These are phyloP conservation scores for Formica selysi DNA, from an alignment of 1,140 invertebrate genomes.

Conservation along the genomic window DNA sequence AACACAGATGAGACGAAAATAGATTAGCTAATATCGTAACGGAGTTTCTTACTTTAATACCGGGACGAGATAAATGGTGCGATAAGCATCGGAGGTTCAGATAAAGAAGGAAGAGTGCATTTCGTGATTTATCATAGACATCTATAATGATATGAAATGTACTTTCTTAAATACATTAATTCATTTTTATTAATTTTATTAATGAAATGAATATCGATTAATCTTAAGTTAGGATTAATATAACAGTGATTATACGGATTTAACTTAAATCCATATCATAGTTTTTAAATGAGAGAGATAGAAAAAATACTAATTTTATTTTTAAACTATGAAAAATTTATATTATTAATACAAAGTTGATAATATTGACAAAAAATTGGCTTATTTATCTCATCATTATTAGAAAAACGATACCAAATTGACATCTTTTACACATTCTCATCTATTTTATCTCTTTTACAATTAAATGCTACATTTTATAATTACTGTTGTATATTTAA, in stretches of 20 bases:
- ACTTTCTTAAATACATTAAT: slow-evolving; percentile 30
- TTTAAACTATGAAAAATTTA: background rate
- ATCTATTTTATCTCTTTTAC: no score
- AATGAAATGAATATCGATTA: background rate
- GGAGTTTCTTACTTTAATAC: slow-evolving; percentile 74
- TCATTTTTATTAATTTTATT: background rate
- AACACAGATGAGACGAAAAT: slow-evolving; percentile 41
- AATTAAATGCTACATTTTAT: no score
- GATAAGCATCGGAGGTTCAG: slow-evolving; percentile 27
- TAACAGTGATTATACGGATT: background rate
- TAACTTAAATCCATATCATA: background rate
- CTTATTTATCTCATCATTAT: background rate
- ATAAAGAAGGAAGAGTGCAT: slow-evolving; percentile 43
- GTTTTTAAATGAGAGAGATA: background rate
- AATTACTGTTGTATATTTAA: no score
- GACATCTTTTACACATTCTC: background rate
- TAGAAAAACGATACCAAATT: no score
- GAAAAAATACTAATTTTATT: background rate
- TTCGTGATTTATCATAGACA: slow-evolving; percentile 47
- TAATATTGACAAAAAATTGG: no score
- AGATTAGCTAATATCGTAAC: slow-evolving; percentile 63
- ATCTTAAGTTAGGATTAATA: background rate
- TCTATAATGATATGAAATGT: slow-evolving; percentile 18
- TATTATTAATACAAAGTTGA: background rate
- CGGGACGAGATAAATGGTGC: slow-evolving; percentile 46